A percentile compares a stretch with the other conserved stretches of the same genome.
These are phyloP conservation scores for Tursiops truncatus DNA, from an alignment of 2,113 vertebrate species.

Conservation along the genomic window DNA sequence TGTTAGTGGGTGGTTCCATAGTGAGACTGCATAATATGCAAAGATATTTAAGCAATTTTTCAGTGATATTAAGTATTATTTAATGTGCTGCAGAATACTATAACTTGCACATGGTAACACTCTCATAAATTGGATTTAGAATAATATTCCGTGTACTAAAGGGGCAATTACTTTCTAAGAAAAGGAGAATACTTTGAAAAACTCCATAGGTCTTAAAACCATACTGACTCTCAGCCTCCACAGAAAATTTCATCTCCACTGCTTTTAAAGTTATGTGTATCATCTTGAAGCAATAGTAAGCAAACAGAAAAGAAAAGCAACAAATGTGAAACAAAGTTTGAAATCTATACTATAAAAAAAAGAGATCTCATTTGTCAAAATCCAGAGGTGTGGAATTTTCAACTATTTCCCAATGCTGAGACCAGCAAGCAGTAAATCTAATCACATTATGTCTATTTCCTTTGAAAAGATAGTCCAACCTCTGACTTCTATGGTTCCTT, in stretches of 20 bases:
- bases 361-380: neutral
- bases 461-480: neutral
- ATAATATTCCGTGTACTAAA: constrained; percentile 67
- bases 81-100: constrained; percentile 74
- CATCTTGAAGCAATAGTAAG: neutral
- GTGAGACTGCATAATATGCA: constrained; percentile 66
- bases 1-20: constrained; percentile 71
- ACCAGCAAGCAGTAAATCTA: neutral
- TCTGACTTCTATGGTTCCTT: neutral
- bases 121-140: constrained; percentile 78
- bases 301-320: constrained; percentile 19
- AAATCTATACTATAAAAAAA: neutral
- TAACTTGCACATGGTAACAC: constrained; percentile 76
- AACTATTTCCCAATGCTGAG: neutral
- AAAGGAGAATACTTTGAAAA: neutral
- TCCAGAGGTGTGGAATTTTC: neutral
- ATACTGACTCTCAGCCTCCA: neutral
- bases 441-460: neutral
- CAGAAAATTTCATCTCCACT: neutral
- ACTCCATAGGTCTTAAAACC: neutral
- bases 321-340: neutral
- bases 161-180: neutral
- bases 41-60: constrained; percentile 77
- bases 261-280: neutral
- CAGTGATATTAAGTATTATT: constrained; percentile 78